These are phyloP conservation scores for Sturnus vulgaris DNA, from an alignment of 2,113 vertebrate species.

Conservation along the genomic window DNA sequence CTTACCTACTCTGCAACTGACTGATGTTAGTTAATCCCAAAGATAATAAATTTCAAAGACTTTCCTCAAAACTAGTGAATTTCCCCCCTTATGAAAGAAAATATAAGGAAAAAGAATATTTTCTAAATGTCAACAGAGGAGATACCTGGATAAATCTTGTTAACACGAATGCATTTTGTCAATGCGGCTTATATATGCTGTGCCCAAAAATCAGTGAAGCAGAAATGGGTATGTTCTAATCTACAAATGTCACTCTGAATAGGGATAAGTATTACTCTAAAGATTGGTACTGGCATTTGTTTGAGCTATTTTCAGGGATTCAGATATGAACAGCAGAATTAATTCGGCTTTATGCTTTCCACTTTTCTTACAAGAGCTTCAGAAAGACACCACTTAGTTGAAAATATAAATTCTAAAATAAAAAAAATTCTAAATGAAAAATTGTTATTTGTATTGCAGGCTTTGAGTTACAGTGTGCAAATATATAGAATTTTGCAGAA, in stretches of 20 bases:
- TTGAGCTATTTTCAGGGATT: slow-evolving; percentile 8
- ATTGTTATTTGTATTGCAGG: not conserved
- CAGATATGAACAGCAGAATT: not conserved
- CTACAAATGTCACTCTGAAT: not conserved
- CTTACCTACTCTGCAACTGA: not conserved
- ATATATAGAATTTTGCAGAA: not conserved
- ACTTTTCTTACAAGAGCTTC: slow-evolving; percentile 21
- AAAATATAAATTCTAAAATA: not conserved
- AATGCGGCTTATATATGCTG: not conserved
- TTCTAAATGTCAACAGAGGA: not conserved
- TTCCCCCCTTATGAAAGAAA: not conserved
- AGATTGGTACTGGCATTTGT: slow-evolving; percentile 16
- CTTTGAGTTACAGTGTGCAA: not conserved
- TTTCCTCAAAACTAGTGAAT: not conserved
- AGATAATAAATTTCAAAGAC: slow-evolving; percentile 4
- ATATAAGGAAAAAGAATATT: not conserved
- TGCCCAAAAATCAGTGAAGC: not conserved
- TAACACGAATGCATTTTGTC: not conserved
- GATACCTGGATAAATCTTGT: not conserved
- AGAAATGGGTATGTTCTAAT: not conserved
- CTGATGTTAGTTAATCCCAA: not conserved
- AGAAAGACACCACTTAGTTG: not conserved
- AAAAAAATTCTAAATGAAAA: not conserved
- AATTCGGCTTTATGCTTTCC: not conserved
- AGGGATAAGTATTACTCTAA: not conserved